phyloP scores from a whole-genome alignment of 2,888 invertebrate genomes.

The Drosophila mimica region DNA sequence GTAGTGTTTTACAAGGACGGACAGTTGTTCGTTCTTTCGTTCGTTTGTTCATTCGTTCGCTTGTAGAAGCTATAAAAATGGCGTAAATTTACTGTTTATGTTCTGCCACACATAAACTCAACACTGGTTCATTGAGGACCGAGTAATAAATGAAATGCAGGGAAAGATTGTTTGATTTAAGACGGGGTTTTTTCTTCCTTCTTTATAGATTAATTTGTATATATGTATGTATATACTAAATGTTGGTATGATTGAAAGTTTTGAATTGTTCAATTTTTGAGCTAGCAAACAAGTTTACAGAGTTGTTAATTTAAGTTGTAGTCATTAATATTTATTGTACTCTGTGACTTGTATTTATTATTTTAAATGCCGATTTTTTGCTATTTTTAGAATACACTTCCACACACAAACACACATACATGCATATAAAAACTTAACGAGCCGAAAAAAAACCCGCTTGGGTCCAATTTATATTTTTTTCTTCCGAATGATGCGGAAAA shows the following conservation, averaged over 20 bases:
- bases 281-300: slow-evolving; percentile 14
- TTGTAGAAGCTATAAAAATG: background rate
- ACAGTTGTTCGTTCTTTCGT: background rate
- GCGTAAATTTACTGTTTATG: background rate
- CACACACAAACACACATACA: background rate
- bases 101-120: background rate
- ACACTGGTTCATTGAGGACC: background rate
- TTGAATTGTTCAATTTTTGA: slow-evolving; percentile 2
- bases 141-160: background rate
- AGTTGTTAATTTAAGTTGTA: slow-evolving; percentile 12
- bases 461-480: slow-evolving; percentile 7
- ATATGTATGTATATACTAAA: background rate
- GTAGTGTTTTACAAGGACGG: slow-evolving; percentile 16
- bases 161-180: background rate
- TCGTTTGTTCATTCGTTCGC: background rate
- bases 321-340: slow-evolving; percentile 10
- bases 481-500: slow-evolving; percentile 59
- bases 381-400: slow-evolving; percentile 44
- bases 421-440: slow-evolving; percentile 32
- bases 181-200: background rate
- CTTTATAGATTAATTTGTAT: background rate
- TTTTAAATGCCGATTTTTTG: slow-evolving; percentile 15
- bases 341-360: slow-evolving; percentile 28
- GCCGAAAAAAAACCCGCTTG: slow-evolving; percentile 34
- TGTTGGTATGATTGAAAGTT: background rate